A percentile compares a stretch with the other conserved stretches of the same genome.
Conservation (phyloP, 1,140 invertebrate species). For the Drosophila rufa region DNA sequence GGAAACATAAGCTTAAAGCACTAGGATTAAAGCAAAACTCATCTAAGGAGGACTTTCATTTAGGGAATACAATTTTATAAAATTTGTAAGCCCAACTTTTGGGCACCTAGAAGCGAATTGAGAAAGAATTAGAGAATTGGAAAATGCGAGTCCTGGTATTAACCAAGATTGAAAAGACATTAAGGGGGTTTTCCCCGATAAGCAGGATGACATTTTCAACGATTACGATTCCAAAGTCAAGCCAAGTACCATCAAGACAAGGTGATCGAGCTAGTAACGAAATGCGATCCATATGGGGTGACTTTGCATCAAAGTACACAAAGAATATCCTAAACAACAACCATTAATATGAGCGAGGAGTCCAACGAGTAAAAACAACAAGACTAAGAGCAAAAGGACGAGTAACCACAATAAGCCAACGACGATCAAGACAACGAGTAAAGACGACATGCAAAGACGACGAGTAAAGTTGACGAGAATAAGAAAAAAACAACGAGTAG, state of each 20-base stretch:
- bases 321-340: background rate
- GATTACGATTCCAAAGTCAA: background rate
- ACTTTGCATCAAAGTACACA: background rate
- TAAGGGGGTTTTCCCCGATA: slow-evolving; percentile 10
- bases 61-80: background rate
- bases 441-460: no score
- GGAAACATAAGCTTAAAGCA: slow-evolving; percentile 30
- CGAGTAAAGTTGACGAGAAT: no score
- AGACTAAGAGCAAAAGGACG: no score
- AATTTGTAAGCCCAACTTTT: background rate
- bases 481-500: no score
- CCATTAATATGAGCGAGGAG: no score
- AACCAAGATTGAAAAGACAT: slow-evolving; percentile 40
- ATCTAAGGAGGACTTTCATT: slow-evolving; percentile 11
- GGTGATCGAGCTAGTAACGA: background rate
- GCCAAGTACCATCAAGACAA: background rate
- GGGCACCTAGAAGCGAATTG: background rate
- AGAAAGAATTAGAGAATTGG: background rate
- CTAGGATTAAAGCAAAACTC: slow-evolving; percentile 5
- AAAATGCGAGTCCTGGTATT: slow-evolving; percentile 57
- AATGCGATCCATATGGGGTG: no score
- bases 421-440: no score
- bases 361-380: no score
- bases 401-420: no score
- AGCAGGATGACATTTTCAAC: background rate